Base-by-base conservation (phyloP, 2,113 vertebrate genomes). In the Enhydra lutris region DNA sequence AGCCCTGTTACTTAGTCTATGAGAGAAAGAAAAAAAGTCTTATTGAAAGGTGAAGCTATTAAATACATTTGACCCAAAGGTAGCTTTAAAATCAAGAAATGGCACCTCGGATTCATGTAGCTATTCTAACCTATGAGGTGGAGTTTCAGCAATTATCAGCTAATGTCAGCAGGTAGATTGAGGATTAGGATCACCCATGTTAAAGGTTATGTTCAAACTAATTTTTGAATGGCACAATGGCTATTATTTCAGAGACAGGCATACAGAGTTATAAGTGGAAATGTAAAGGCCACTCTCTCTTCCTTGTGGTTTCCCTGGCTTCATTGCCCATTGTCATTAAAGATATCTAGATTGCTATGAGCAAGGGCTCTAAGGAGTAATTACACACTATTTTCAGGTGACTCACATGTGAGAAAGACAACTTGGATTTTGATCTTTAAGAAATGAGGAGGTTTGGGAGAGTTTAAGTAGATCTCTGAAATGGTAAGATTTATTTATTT, bases 31-130 rank as follows among this genome's bases (percentile, higher is more conserved):
- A 93, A 61, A 82, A 50, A 50, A 74, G 1, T 88, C 29, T 78
- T 52, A 63, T 80, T 61, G 80, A 97, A 97, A 97, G 91, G 50
- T 97, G 91, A 96, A 83, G 2, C 76, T 97, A 81, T 98, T 97
- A 96, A 89, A 94, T 95, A 78, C 55, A 93, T 91, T 96, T 97
- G 93, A 96, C 83, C 63, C 63, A 83, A 86, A 93, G 14, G 11
- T 50, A 93, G 23, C n/a, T 94, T 85, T 84, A 96, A 97, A 94
- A 93, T 79, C 67, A 59, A 76, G 20, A 84, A 84, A 80, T 89
- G 76, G n/a, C 61, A 79, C 17, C 36, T 96, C 63, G n/a, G 47
- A 81, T 85, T 52, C 26, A 73, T 57, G 29, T 65, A 81, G n/a
- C 24, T 96, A 17, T 2, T 88, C 20, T 78, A 86, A 92, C 5